Evolutionary conservation across 2,113 vertebrate species (phyloP).

Genomic region (Diphyllodes magnificus): DNA sequence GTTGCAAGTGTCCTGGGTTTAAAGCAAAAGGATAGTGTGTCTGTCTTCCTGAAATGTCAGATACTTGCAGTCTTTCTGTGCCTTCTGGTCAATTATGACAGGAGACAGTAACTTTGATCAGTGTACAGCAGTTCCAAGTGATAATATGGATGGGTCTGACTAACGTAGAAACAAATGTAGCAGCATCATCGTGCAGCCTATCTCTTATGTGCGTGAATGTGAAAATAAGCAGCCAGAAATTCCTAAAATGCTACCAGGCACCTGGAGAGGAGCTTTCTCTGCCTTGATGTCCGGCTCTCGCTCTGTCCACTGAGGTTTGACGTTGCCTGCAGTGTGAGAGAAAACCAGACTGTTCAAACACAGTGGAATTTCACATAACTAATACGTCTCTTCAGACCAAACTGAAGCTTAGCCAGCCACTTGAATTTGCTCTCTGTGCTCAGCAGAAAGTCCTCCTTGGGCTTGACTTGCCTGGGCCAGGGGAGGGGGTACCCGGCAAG

Average conservation of each 20-base stretch:
- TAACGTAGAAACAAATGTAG: background rate
- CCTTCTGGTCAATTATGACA: background rate
- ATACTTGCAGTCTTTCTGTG: background rate
- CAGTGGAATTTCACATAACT: background rate
- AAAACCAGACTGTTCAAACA: background rate
- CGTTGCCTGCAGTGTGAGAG: background rate
- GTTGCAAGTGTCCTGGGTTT: background rate
- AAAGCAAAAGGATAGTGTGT: background rate
- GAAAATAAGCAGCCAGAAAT: background rate
- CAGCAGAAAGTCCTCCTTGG: background rate
- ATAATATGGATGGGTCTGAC: background rate
- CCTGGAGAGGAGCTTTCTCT: background rate
- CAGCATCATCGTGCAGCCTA: rapidly evolving
- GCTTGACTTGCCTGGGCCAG: background rate
- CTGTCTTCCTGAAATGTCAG: background rate
- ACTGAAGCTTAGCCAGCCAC: background rate
- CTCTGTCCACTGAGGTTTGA: background rate
- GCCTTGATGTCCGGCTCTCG: background rate
- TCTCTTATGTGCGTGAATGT: background rate
- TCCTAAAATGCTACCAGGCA: background rate
- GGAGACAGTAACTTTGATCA: background rate
- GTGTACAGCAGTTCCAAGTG: background rate
- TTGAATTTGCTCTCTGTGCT: background rate
- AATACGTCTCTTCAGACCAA: background rate
- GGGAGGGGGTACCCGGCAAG: background rate